Conservation (phyloP, 2,113 vertebrate genomes). For the Tachysurus vachellii region DNA sequence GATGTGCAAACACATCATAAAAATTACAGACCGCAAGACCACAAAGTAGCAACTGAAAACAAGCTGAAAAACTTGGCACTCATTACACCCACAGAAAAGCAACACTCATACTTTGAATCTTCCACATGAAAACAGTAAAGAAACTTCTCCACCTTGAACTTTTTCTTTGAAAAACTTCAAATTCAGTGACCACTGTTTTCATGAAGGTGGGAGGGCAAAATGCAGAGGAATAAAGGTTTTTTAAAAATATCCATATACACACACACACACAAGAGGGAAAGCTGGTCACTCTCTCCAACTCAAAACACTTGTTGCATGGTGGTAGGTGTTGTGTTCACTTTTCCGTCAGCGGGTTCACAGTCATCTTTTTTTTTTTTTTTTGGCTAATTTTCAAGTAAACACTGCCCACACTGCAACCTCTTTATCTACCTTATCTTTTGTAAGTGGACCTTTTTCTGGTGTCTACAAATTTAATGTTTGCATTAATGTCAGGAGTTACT, state of each 20-base stretch:
- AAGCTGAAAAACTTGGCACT: neutral
- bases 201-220: neutral
- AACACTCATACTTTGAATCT: neutral
- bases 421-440: neutral
- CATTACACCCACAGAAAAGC: neutral
- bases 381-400: neutral
- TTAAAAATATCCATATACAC: neutral
- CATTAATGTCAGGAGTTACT: neutral
- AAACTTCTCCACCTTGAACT: neutral
- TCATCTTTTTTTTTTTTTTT: neutral
- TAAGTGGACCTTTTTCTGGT: neutral
- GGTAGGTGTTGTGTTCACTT: neutral
- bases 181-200: neutral
- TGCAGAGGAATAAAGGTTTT: neutral
- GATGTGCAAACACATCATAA: neutral
- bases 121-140: neutral
- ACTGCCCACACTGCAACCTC: neutral
- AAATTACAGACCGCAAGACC: neutral
- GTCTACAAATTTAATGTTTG: neutral
- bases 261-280: neutral
- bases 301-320: neutral
- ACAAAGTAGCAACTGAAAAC: neutral
- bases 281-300: neutral
- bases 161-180: neutral
- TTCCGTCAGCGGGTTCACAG: neutral